phyloP scores from a whole-genome alignment of 2,113 vertebrate species.

The Hiodon alosoides region DNA sequence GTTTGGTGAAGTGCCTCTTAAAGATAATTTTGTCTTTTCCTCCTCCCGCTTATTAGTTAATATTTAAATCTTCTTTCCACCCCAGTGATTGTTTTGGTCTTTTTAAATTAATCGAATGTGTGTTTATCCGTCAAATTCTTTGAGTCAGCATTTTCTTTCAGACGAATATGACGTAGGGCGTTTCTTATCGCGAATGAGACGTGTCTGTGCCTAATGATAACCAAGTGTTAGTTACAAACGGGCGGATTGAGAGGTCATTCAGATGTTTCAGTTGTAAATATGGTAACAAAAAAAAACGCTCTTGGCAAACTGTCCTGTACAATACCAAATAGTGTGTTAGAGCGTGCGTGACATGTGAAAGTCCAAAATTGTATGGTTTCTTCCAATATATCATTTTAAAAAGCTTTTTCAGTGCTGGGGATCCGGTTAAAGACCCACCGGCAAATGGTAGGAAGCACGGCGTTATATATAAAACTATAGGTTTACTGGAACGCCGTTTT shows the following conservation, averaged over 20 bases:
- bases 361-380: constrained; percentile 7
- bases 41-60: neutral
- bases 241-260: neutral
- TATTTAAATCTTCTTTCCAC: no score
- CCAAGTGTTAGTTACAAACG: neutral
- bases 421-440: neutral
- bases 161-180: no score
- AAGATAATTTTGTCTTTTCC: neutral
- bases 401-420: neutral
- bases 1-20: neutral
- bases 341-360: constrained; percentile 4
- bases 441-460: no score
- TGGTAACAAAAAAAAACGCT: neutral
- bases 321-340: constrained; percentile 22
- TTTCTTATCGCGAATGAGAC: no score
- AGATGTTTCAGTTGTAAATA: constrained; percentile 4
- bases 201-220: no score
- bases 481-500: no score
- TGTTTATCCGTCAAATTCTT: no score
- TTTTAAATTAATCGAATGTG: no score
- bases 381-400: constrained; percentile 2
- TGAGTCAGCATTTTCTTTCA: no score
- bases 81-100: no score
- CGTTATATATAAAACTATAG: no score
- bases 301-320: constrained; percentile 2